phyloP scores from a whole-genome alignment of 2,113 vertebrate species.

The Oncorhynchus masou region DNA sequence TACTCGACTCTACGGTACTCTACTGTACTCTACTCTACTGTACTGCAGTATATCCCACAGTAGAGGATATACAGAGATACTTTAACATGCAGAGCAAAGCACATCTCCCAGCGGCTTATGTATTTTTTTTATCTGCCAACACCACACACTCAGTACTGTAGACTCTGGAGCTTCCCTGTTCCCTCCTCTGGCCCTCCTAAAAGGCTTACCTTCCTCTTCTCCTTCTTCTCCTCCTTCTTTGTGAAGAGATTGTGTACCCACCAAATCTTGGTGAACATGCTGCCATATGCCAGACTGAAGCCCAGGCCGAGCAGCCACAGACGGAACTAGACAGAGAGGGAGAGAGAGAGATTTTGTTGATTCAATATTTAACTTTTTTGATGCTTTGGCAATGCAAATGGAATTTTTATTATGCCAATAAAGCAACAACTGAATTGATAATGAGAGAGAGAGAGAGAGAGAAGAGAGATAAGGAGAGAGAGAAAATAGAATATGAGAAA shows the following conservation, averaged over 20 bases:
- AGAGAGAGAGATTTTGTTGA: not conserved
- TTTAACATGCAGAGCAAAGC: constrained; percentile 28
- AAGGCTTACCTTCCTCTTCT: constrained; percentile 86
- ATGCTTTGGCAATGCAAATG: too few relatives aligned
- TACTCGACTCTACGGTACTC: too few relatives aligned
- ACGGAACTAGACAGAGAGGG: constrained; percentile 63
- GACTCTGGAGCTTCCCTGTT: constrained; percentile 18
- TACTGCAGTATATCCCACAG: too few relatives aligned
- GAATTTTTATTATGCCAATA: not conserved
- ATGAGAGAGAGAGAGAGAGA: not conserved
- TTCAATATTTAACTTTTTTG: not conserved
- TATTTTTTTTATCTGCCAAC: constrained; percentile 47
- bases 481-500: not conserved
- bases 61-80: too few relatives aligned
- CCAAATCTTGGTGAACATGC: constrained; percentile 99
- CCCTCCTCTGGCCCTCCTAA: not conserved
- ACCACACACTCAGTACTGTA: constrained; percentile 42
- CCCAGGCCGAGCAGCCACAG: constrained; percentile 92
- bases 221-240: constrained; percentile 96
- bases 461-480: not conserved
- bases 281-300: constrained; percentile 92
- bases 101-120: constrained; percentile 42
- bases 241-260: constrained; percentile 97
- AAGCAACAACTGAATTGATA: not conserved
- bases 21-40: too few relatives aligned